Evolutionary conservation across 2,113 vertebrate species (phyloP).

Genomic region (Candoia aspera): DNA sequence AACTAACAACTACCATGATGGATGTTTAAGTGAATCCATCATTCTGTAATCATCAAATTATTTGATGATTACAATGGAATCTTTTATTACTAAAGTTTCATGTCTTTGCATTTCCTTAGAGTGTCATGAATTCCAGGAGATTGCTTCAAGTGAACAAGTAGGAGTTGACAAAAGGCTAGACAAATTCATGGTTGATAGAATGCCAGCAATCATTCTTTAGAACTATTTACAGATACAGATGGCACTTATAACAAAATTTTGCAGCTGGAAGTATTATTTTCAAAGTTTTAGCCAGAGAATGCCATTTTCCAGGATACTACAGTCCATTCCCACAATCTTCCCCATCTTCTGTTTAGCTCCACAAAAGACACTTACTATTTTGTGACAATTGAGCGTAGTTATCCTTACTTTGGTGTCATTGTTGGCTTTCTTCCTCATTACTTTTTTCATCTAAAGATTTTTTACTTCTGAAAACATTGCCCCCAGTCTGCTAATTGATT

Average conservation of each 20-base stretch:
- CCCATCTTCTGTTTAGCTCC: not conserved
- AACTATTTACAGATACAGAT: not conserved
- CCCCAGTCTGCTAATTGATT: too few species aligned
- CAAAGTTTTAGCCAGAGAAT: not conserved
- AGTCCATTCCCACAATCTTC: not conserved
- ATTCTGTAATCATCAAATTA: slow-evolving; percentile 13
- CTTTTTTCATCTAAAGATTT: not conserved
- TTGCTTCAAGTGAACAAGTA: not conserved
- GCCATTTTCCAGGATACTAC: not conserved
- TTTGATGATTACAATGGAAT: slow-evolving; percentile 22
- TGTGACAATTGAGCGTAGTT: not conserved
- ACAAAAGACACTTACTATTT: not conserved
- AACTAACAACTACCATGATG: slow-evolving; percentile 5
- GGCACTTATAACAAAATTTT: too few species aligned
- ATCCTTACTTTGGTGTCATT: not conserved
- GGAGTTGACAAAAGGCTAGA: not conserved
- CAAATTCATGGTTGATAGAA: not conserved
- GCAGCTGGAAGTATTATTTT: not conserved
- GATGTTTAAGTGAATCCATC: not conserved
- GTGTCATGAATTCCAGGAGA: not conserved
- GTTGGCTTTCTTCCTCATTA: not conserved
- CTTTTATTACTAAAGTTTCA: slow-evolving; percentile 5
- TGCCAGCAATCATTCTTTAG: not conserved
- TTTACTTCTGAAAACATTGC: not conserved
- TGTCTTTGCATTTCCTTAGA: slow-evolving; percentile 4